These are phyloP conservation scores for Odocoileus virginianus DNA, from an alignment of 2,113 vertebrate genomes.

Conservation along the genomic window DNA sequence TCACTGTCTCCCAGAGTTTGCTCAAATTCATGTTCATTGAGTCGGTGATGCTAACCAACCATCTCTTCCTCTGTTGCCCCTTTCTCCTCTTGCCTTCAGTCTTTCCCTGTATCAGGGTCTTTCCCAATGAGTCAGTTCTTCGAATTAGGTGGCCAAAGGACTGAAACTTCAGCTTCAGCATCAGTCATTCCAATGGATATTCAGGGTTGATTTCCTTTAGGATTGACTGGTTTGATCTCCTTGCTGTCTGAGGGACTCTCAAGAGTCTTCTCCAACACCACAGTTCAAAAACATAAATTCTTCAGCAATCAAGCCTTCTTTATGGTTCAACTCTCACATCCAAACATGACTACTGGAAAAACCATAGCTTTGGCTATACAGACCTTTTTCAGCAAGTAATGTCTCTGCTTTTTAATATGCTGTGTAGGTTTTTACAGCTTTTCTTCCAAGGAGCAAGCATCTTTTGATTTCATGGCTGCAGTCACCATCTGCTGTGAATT, in stretches of 20 bases:
- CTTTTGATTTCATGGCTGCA: background rate
- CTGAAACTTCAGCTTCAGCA: background rate
- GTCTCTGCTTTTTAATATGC: background rate
- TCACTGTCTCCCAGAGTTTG: background rate
- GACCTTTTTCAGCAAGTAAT: background rate
- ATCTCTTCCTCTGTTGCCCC: background rate
- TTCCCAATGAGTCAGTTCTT: background rate
- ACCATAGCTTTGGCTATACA: background rate
- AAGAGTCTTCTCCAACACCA: background rate
- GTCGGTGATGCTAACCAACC: background rate
- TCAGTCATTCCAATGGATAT: background rate
- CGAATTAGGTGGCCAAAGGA: background rate
- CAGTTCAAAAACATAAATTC: background rate
- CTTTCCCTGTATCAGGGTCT: background rate
- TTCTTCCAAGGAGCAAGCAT: background rate
- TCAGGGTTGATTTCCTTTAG: background rate
- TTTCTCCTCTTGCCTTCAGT: background rate
- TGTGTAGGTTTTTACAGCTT: background rate
- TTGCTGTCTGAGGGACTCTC: background rate
- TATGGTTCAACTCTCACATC: background rate
- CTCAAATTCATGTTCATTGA: background rate
- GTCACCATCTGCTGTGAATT: background rate
- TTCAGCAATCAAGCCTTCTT: background rate
- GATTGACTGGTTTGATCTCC: background rate
- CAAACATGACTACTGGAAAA: background rate